phyloP scores from a whole-genome alignment of 2,797 vertebrate species.

The Champsocephalus esox region DNA sequence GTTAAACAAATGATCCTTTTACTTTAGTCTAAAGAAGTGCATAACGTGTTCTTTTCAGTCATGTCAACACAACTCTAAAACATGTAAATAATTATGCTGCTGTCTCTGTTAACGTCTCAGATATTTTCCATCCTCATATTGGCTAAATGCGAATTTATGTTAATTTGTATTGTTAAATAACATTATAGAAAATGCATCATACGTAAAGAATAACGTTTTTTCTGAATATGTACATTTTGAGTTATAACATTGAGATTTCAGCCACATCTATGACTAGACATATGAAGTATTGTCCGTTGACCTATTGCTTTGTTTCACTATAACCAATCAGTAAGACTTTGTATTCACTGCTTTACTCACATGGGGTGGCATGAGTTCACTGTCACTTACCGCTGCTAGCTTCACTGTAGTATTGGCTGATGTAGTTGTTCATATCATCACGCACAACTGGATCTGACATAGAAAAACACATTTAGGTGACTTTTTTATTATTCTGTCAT shows the following conservation, averaged over 20 bases:
- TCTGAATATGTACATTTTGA: neutral
- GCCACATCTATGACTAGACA: neutral
- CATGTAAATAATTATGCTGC: neutral
- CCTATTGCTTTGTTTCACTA: neutral
- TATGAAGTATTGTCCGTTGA: neutral
- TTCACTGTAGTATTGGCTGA: slow-evolving; percentile 95
- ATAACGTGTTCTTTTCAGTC: neutral
- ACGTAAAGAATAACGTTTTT: neutral
- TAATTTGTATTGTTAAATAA: neutral
- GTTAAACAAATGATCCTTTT: neutral
- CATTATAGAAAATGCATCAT: neutral
- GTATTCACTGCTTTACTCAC: neutral
- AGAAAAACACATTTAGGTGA: neutral
- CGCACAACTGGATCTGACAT: slow-evolving; percentile 86
- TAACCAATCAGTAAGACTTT: neutral
- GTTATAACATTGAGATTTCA: neutral
- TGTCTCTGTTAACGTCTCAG: neutral
- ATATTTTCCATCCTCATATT: neutral
- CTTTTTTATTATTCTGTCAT: too few relatives aligned
- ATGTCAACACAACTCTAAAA: neutral
- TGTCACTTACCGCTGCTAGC: slow-evolving; percentile 91
- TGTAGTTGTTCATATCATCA: slow-evolving; percentile 98
- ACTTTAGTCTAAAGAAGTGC: neutral
- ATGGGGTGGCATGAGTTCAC: neutral
- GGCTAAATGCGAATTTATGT: neutral